phyloP scores from a whole-genome alignment of 2,888 invertebrate species.

The Notodonta ziczac region DNA sequence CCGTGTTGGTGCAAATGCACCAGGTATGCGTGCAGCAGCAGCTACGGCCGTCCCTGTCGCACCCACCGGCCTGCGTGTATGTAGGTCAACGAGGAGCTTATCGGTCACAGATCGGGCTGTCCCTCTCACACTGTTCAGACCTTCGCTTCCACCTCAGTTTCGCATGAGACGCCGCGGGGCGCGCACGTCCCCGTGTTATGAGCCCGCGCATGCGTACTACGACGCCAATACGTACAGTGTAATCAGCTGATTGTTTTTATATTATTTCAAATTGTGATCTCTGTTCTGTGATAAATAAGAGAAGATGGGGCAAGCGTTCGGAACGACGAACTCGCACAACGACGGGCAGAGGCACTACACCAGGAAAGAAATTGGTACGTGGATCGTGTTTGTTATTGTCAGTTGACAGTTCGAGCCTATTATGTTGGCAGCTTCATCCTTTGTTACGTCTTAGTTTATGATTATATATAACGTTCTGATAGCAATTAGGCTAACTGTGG shows the following conservation, averaged over 20 bases:
- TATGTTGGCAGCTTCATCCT: neutral
- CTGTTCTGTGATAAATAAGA: constrained; percentile 57
- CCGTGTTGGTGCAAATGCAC: constrained; percentile 43
- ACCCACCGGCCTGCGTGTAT: constrained; percentile 20
- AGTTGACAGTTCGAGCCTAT: neutral
- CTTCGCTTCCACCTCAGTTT: constrained; percentile 35
- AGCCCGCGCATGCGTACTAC: constrained; percentile 64
- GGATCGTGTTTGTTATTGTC: constrained; percentile 34
- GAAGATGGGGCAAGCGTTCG: constrained; percentile 81
- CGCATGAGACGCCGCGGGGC: constrained; percentile 53
- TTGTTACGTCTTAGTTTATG: neutral
- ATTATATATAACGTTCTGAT: neutral
- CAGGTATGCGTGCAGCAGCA: constrained; percentile 27
- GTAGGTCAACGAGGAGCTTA: constrained; percentile 43
- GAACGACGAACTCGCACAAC: constrained; percentile 76
- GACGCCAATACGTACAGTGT: constrained; percentile 41
- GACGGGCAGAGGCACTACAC: constrained; percentile 70
- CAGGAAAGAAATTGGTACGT: constrained; percentile 79
- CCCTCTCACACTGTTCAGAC: constrained; percentile 40
- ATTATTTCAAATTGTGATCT: constrained; percentile 53
- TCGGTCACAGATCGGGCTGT: constrained; percentile 42
- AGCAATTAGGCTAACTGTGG: neutral
- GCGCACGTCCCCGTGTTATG: constrained; percentile 54
- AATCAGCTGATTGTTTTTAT: constrained; percentile 63
- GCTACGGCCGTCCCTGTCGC: constrained; percentile 27